Conservation (phyloP, 1,140 invertebrate genomes). For the Oscheius sp. region DNA sequence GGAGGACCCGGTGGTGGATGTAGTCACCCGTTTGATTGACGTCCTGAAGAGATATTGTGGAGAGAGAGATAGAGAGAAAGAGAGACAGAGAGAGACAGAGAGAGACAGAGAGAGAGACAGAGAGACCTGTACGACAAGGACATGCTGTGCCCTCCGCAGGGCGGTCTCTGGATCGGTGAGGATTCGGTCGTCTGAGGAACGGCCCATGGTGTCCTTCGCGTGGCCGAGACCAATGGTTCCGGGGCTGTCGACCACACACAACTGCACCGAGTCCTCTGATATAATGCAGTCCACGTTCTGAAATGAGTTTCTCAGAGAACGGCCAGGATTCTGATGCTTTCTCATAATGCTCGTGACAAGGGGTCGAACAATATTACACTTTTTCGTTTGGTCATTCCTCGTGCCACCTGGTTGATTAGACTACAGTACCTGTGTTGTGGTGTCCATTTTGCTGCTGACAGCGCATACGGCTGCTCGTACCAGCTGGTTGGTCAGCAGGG, state of each 20-base stretch:
- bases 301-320: constrained; percentile 2
- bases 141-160: constrained; percentile 51
- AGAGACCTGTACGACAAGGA: constrained; percentile 50
- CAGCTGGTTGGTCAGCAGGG: constrained; percentile 53
- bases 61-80: too few relatives aligned
- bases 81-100: neutral
- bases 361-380: too few relatives aligned
- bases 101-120: constrained; percentile 18
- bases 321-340: too few relatives aligned
- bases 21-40: constrained; percentile 50
- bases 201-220: constrained; percentile 44
- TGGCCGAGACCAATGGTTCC: constrained; percentile 53
- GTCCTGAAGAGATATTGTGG: constrained; percentile 37
- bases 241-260: constrained; percentile 56
- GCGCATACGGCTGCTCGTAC: constrained; percentile 52
- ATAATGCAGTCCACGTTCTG: constrained; percentile 49
- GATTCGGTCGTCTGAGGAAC: constrained; percentile 45
- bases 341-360: too few relatives aligned
- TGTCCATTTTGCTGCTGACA: constrained; percentile 59
- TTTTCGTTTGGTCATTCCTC: too few relatives aligned
- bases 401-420: too few relatives aligned
- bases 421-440: constrained; percentile 47
- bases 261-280: constrained; percentile 50
- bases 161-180: constrained; percentile 56
- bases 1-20: constrained; percentile 56